phyloP scores from a whole-genome alignment of 1,140 invertebrate genomes.

The Cyphomyrmex costatus region DNA sequence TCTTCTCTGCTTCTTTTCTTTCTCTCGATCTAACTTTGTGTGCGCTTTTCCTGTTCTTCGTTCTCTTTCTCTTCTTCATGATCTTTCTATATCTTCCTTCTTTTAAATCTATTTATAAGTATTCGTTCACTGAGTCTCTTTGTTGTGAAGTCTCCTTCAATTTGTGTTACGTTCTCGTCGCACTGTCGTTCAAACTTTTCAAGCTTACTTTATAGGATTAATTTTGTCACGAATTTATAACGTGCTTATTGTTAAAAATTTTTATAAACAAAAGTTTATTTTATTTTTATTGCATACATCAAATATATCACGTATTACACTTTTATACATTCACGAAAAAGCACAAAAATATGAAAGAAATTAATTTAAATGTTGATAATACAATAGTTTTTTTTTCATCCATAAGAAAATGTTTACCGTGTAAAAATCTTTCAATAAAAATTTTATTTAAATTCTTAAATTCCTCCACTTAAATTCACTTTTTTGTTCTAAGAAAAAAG shows the following conservation, averaged over 20 bases:
- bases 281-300: background rate
- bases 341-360: too few relatives aligned
- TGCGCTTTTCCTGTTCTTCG: background rate
- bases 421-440: too few relatives aligned
- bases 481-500: too few relatives aligned
- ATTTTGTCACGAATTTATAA: slow-evolving; percentile 8
- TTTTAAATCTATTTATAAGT: slow-evolving; percentile 33
- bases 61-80: background rate
- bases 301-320: background rate
- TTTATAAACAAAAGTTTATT: background rate
- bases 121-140: slow-evolving; percentile 25
- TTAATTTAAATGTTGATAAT: too few relatives aligned
- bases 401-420: too few relatives aligned
- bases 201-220: slow-evolving; percentile 10
- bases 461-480: too few relatives aligned
- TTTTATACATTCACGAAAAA: too few relatives aligned
- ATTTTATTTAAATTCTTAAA: too few relatives aligned
- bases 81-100: background rate
- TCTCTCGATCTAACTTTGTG: background rate
- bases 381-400: too few relatives aligned
- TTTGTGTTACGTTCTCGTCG: background rate
- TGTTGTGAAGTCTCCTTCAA: slow-evolving; percentile 11
- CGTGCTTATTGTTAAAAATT: background rate
- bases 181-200: background rate
- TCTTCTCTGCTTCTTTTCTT: slow-evolving; percentile 5